Base-by-base conservation (phyloP, 2,797 vertebrate genomes). In the Sebastes hubbsi region DNA sequence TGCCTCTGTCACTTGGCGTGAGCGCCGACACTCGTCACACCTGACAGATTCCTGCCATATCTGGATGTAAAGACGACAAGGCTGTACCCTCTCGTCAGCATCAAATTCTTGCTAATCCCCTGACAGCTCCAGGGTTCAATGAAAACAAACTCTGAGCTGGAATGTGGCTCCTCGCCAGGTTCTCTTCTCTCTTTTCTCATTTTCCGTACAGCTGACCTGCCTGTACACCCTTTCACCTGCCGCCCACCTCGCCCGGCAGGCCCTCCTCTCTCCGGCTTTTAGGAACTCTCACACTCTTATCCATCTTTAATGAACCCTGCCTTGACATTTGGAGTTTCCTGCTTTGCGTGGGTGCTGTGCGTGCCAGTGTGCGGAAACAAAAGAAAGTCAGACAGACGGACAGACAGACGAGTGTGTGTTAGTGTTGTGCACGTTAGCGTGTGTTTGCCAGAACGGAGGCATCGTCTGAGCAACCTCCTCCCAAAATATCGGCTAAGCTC, bases 241-340 rank as follows among this genome's bases (percentile, higher is more conserved):
- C 18, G 8, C 67, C 49, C 64, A 64, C 77, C 62, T 84, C 22
- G 3, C 59, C 76, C 54, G 52, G 62, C 72, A 49, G 32, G 24
- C n/a, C 34, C 49, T 34, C 24, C 55, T 42, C 75, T 79, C 65
- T 61, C 34, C 49, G 5, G 77, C 78, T 88, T 89, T 88, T 85
- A 80, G 59, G 71, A 72, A 83, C 73, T 78, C 78, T 81, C 72
- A n/a, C 62, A 32, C 29, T 64, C 55, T 55, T 6, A 80, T 91
- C 55, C 64, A 87, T 87, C 69, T 88, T 87, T 91, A 64, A 91
- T 84, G 16, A 78, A 60, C 24, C 16, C 46, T 72, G 46, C 68
- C 69, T 75, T 76, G 46, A 75, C 70, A 25, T 87, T 75, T 27
- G 12, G 32, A 58, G 52, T 67, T 81, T 20, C 5, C 60, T 77